Evolutionary conservation across 2,888 invertebrate species (phyloP).

Genomic region (Amiota mariae): DNA sequence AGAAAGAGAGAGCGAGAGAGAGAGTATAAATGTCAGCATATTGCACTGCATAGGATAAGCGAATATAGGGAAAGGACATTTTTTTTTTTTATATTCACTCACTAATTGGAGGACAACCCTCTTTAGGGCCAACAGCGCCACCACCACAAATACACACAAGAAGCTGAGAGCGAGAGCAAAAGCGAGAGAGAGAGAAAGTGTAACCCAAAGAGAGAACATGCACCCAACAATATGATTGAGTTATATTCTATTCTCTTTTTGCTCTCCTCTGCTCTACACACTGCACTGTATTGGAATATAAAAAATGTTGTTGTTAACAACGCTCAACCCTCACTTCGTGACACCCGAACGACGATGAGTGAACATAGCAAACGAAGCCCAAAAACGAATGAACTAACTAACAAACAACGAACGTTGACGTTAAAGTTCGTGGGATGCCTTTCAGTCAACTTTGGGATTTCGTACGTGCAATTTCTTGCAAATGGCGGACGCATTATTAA

Average conservation of each 20-base stretch:
- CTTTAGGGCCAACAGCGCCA: too few species aligned
- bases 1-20: background rate
- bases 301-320: background rate
- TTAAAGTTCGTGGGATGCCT: constrained; percentile 57
- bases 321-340: constrained; percentile 53
- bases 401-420: constrained; percentile 35
- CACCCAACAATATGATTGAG: constrained; percentile 9
- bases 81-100: too few species aligned
- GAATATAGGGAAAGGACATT: background rate
- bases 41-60: background rate
- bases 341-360: constrained; percentile 8
- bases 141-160: background rate
- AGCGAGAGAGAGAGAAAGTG: constrained; percentile 15
- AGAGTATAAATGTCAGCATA: background rate
- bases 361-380: background rate
- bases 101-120: too few species aligned
- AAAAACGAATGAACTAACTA: constrained; percentile 31
- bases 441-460: constrained; percentile 74
- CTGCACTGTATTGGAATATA: constrained; percentile 50
- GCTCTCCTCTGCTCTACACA: background rate
- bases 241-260: too few species aligned
- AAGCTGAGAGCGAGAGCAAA: background rate
- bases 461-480: constrained; percentile 72
- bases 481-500: constrained; percentile 48
- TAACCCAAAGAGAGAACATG: constrained; percentile 33